A percentile compares a stretch with the other conserved stretches of the same genome.
phyloP scores from a whole-genome alignment of 2,888 invertebrate genomes.

The Euplexia lucipara region DNA sequence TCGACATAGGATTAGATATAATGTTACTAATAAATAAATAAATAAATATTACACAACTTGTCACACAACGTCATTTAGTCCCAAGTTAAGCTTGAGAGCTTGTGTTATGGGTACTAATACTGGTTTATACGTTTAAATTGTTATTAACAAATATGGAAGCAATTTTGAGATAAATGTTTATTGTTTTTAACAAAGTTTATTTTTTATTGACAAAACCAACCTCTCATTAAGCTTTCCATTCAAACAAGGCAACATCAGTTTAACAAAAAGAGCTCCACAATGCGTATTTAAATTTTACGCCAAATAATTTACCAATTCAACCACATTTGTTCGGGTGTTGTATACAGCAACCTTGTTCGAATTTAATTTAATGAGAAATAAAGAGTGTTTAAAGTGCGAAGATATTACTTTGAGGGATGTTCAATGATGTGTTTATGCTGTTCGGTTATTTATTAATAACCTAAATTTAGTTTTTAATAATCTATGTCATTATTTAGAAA shows the following conservation, averaged over 20 bases:
- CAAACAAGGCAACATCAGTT: neutral
- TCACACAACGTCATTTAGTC: too few relatives aligned
- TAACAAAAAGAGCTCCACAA: slow-evolving; percentile 1
- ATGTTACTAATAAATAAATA: too few relatives aligned
- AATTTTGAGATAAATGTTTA: too few relatives aligned
- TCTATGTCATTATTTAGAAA: too few relatives aligned
- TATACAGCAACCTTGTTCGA: neutral
- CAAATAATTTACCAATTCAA: slow-evolving; percentile 16
- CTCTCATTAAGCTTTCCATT: slow-evolving; percentile 3
- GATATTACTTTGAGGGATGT: neutral
- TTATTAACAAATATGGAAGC: too few relatives aligned
- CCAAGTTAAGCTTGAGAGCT: too few relatives aligned
- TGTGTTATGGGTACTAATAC: too few relatives aligned
- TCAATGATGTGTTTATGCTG: neutral
- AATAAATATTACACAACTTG: too few relatives aligned
- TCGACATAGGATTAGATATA: too few relatives aligned
- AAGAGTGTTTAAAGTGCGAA: neutral
- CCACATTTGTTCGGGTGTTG: neutral
- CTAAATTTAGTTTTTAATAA: too few relatives aligned
- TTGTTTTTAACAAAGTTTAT: neutral
- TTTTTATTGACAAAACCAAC: neutral
- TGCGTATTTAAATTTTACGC: slow-evolving; percentile 2
- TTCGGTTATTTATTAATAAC: neutral
- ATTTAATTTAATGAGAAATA: slow-evolving; percentile 16
- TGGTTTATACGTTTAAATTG: too few relatives aligned